Conservation (phyloP, 2,888 invertebrate genomes). For the Agonopterix alstromeriana region DNA sequence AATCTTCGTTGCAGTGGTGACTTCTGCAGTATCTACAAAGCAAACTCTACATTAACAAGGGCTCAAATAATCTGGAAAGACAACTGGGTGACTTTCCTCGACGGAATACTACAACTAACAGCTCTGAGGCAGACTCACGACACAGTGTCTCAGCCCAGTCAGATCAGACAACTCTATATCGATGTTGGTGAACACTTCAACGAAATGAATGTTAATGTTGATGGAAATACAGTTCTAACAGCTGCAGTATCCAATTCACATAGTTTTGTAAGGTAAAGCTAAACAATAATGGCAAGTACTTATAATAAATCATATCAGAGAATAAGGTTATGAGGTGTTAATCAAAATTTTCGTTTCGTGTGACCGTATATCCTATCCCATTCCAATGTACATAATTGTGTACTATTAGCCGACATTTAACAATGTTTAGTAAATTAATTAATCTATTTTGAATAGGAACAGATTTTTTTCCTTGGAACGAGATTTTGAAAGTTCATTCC, state of each 20-base stretch:
- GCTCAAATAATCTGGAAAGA: conserved; percentile 78
- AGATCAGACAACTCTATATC: conserved; percentile 30
- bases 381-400: too few relatives aligned
- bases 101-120: conserved; percentile 87
- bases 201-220: not conserved
- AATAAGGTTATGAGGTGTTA: too few relatives aligned
- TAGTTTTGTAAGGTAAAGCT: too few relatives aligned
- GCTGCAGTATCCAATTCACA: conserved; percentile 16
- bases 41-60: conserved; percentile 26
- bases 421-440: too few relatives aligned
- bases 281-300: too few relatives aligned
- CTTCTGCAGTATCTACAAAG: conserved; percentile 31
- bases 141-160: conserved; percentile 79
- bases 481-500: not conserved
- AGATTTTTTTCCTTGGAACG: not conserved
- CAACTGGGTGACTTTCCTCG: conserved; percentile 89
- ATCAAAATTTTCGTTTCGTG: not conserved
- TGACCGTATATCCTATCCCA: not conserved
- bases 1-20: conserved; percentile 27
- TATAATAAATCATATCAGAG: too few relatives aligned
- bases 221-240: conserved; percentile 13
- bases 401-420: too few relatives aligned
- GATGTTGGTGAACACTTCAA: conserved; percentile 23
- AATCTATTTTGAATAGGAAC: not conserved
- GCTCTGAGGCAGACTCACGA: conserved; percentile 81